phyloP scores from a whole-genome alignment of 2,113 vertebrate species.

The Lamprotornis superbus region DNA sequence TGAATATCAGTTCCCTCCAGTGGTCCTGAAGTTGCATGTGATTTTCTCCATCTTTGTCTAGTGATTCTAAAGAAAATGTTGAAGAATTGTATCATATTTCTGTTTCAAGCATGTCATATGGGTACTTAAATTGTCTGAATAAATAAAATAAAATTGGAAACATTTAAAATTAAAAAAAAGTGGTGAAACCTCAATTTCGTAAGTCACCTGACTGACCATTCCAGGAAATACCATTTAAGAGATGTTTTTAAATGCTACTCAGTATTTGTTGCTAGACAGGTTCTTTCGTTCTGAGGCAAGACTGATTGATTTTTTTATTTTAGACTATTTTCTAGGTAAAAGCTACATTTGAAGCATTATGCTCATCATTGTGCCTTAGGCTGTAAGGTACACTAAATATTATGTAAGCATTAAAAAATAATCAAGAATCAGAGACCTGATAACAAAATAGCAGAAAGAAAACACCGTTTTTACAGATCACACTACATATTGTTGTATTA shows the following conservation, averaged over 20 bases:
- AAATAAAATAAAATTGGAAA: background rate
- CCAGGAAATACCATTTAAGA: background rate
- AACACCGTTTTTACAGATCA: background rate
- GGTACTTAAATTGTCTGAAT: background rate
- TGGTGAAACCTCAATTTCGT: fast-evolving
- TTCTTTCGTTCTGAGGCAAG: background rate
- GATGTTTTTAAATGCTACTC: background rate
- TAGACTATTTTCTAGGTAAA: background rate
- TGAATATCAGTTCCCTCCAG: background rate
- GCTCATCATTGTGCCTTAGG: background rate
- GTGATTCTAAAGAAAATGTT: background rate
- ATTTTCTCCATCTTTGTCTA: background rate
- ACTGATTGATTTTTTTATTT: background rate
- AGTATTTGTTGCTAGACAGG: background rate
- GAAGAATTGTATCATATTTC: background rate
- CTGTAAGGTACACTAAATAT: background rate
- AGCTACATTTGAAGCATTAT: background rate
- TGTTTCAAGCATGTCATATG: background rate
- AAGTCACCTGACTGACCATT: background rate
- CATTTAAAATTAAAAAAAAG: background rate
- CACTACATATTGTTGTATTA: background rate
- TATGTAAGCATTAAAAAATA: background rate
- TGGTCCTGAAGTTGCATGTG: background rate
- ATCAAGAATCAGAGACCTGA: background rate
- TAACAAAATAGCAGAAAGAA: background rate